Conservation (phyloP, 2,888 invertebrate species). For the Priapulus caudatus region DNA sequence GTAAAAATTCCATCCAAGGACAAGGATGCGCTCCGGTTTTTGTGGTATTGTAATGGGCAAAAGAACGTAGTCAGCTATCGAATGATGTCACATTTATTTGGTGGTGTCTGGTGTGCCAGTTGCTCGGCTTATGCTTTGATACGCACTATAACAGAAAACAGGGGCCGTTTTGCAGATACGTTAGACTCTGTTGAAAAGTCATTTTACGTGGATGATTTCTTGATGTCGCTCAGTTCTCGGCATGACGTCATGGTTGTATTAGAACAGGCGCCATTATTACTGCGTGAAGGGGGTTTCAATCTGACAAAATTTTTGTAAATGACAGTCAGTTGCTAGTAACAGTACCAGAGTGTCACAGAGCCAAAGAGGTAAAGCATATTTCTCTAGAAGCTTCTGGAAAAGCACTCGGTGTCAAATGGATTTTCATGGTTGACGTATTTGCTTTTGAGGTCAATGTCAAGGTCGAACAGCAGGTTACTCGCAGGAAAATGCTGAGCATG, state of each 20-base stretch:
- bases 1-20: conserved; percentile 4
- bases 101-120: conserved; percentile 7
- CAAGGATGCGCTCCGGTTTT: conserved; percentile 6
- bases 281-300: background rate
- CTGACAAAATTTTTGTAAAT: conserved; percentile 1
- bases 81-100: conserved; percentile 11
- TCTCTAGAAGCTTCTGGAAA: background rate
- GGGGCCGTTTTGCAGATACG: too few species aligned
- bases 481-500: background rate
- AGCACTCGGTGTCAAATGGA: background rate
- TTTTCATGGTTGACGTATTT: background rate
- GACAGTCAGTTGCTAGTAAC: background rate
- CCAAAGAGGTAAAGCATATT: background rate
- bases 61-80: background rate
- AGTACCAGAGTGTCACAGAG: background rate
- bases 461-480: background rate
- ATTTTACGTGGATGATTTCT: too few species aligned
- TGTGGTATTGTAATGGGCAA: background rate
- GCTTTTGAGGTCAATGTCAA: background rate
- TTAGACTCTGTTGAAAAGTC: too few species aligned
- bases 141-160: background rate
- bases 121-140: conserved; percentile 1
- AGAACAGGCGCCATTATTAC: background rate
- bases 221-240: background rate
- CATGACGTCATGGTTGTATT: background rate